Evolutionary conservation across 1,140 invertebrate genomes (phyloP).

Genomic region (Plodia interpunctella): DNA sequence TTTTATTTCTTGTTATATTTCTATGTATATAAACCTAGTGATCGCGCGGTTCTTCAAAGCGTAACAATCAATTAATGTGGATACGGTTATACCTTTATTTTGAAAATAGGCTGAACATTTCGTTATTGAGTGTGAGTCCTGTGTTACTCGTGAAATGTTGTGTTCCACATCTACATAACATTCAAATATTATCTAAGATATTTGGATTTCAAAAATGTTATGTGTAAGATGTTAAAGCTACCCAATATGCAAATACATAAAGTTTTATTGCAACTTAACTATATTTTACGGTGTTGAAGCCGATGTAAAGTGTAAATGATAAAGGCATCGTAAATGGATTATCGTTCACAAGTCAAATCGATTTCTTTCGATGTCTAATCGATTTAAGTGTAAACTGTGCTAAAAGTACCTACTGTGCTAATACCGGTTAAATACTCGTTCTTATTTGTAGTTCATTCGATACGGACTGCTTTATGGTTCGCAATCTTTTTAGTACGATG

Average conservation of each 20-base stretch:
- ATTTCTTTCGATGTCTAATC: slow-evolving; percentile 65
- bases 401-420: slow-evolving; percentile 36
- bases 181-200: too few species aligned
- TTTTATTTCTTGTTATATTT: too few species aligned
- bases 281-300: slow-evolving; percentile 26
- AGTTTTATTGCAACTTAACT: background rate
- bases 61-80: too few species aligned
- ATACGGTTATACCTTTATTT: too few species aligned
- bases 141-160: too few species aligned
- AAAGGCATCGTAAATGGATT: slow-evolving; percentile 55
- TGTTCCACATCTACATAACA: too few species aligned
- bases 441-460: slow-evolving; percentile 62
- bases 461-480: slow-evolving; percentile 40
- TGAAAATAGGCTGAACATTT: too few species aligned
- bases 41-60: too few species aligned
- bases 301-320: slow-evolving; percentile 36
- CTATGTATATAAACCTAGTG: too few species aligned
- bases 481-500: slow-evolving; percentile 18
- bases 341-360: slow-evolving; percentile 50
- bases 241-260: background rate
- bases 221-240: too few species aligned
- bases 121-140: too few species aligned
- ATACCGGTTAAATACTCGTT: slow-evolving; percentile 31
- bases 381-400: slow-evolving; percentile 64
- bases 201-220: too few species aligned